A percentile compares a stretch with the other conserved stretches of the same genome.
These are phyloP conservation scores for Eulemur macaco DNA, from an alignment of 2,113 vertebrate genomes.

Conservation along the genomic window DNA sequence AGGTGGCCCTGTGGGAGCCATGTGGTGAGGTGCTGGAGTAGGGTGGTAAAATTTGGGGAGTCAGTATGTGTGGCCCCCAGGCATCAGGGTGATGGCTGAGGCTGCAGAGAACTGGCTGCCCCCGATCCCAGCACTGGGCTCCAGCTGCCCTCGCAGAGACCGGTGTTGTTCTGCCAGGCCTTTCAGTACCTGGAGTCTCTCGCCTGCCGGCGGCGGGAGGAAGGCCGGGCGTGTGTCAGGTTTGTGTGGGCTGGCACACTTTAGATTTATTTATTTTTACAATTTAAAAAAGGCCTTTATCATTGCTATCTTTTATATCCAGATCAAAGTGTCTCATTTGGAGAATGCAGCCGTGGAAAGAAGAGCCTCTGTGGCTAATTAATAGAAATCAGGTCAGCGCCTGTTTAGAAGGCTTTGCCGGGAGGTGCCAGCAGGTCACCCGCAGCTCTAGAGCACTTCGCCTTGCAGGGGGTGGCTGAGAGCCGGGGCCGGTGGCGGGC, in stretches of 20 bases:
- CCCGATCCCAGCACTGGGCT: rapidly evolving
- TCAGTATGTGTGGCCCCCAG: background rate
- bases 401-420: too few species aligned
- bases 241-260: background rate
- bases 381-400: background rate
- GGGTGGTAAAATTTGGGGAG: background rate
- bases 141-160: background rate
- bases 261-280: background rate
- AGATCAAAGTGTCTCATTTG: background rate
- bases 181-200: background rate
- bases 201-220: rapidly evolving
- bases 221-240: too few species aligned
- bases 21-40: background rate
- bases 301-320: too few species aligned
- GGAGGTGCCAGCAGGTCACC: background rate
- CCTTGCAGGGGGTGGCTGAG: background rate
- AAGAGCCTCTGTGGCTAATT: background rate
- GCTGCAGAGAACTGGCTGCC: background rate
- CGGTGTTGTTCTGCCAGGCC: background rate
- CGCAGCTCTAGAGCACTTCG: background rate
- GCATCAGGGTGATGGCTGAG: background rate
- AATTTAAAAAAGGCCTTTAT: background rate
- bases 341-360: background rate
- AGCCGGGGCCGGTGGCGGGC: background rate
- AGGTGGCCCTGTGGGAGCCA: background rate